Evolutionary conservation across 2,797 vertebrate genomes (phyloP).

Genomic region (Molossus molossus): DNA sequence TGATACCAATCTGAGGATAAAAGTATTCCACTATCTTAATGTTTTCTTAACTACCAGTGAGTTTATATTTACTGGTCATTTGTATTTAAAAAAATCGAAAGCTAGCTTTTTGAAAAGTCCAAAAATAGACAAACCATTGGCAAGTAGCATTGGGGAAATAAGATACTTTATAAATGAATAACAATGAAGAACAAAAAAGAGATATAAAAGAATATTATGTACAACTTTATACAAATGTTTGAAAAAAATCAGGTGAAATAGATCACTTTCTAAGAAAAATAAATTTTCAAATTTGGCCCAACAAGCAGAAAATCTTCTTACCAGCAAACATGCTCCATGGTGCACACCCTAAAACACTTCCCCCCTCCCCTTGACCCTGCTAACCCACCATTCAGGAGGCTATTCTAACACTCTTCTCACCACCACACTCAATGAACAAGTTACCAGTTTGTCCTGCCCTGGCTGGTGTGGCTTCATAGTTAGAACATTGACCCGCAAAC

Average conservation of each 20-base stretch:
- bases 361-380: too few relatives aligned
- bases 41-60: conserved; percentile 26
- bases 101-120: conserved; percentile 38
- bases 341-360: too few relatives aligned
- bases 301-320: conserved; percentile 31
- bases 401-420: too few relatives aligned
- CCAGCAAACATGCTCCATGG: too few relatives aligned
- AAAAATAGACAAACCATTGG: neutral
- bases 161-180: neutral
- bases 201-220: neutral
- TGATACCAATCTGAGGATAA: conserved; percentile 8
- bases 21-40: conserved; percentile 4
- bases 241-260: conserved; percentile 36
- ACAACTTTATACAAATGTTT: conserved; percentile 25
- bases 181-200: neutral
- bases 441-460: too few relatives aligned
- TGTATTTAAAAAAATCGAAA: conserved; percentile 9
- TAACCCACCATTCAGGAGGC: too few relatives aligned
- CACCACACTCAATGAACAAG: too few relatives aligned
- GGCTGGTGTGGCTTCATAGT: too few relatives aligned
- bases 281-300: conserved; percentile 38
- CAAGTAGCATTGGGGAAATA: neutral
- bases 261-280: conserved; percentile 15
- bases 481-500: too few relatives aligned
- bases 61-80: conserved; percentile 19